Evolutionary conservation across 2,888 invertebrate genomes (phyloP).

Genomic region (Nemotelus nigrinus): DNA sequence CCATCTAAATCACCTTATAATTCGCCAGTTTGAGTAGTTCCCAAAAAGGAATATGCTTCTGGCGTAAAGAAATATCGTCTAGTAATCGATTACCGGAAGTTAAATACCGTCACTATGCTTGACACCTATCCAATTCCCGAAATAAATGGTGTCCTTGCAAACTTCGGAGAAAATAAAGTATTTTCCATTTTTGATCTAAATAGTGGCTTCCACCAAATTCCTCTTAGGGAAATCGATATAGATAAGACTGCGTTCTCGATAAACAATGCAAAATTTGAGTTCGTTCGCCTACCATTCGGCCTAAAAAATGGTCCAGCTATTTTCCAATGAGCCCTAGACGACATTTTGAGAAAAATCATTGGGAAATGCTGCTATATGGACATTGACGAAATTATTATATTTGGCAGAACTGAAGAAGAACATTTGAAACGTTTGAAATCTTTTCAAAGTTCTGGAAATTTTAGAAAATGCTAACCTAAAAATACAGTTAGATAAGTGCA

Average conservation of each 20-base stretch:
- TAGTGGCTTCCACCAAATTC: constrained; percentile 34
- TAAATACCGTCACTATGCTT: constrained; percentile 29
- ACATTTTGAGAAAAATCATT: constrained; percentile 12
- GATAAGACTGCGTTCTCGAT: constrained; percentile 32
- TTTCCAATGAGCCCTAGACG: not conserved
- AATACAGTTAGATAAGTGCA: constrained; percentile 34
- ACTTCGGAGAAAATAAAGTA: constrained; percentile 13
- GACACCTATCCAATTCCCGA: constrained; percentile 27
- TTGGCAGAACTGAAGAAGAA: not conserved
- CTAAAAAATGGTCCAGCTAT: constrained; percentile 6
- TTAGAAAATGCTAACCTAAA: not conserved
- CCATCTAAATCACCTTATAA: constrained; percentile 32
- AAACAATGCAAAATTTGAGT: constrained; percentile 29
- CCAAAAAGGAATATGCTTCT: constrained; percentile 21
- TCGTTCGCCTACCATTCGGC: not conserved
- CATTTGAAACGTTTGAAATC: not conserved
- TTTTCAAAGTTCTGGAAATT: not conserved
- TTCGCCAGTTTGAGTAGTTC: constrained; percentile 21
- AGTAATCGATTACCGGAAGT: constrained; percentile 29
- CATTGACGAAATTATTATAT: not conserved
- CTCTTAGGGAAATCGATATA: constrained; percentile 9
- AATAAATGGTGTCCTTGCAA: constrained; percentile 33
- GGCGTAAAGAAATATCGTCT: constrained; percentile 35
- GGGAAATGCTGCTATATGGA: constrained; percentile 8
- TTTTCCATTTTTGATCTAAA: constrained; percentile 6